Evolutionary conservation across 2,797 vertebrate species (phyloP).

Genomic region (Streptopelia turtur): DNA sequence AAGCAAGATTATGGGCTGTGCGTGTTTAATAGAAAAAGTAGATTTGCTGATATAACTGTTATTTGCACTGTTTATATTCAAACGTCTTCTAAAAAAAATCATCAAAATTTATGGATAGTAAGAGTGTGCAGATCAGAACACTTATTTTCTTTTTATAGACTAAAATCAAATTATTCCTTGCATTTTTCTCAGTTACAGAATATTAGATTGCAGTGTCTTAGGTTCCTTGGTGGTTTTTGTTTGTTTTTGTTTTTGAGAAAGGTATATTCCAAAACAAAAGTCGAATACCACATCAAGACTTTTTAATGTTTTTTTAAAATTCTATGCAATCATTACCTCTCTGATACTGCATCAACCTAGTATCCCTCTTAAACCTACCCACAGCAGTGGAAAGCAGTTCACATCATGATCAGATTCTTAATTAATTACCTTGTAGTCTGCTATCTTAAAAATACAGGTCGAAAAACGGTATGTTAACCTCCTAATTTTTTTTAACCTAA

Average conservation of each 20-base stretch:
- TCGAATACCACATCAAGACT: constrained; percentile 26
- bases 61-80: constrained; percentile 79
- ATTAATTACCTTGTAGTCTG: constrained; percentile 39
- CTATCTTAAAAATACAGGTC: constrained; percentile 54
- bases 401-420: constrained; percentile 27
- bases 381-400: neutral
- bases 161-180: constrained; percentile 71
- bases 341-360: neutral
- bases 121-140: constrained; percentile 72
- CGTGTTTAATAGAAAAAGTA: constrained; percentile 37
- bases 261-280: constrained; percentile 58
- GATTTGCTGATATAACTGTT: constrained; percentile 77
- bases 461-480: constrained; percentile 42
- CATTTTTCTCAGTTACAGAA: constrained; percentile 74
- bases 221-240: neutral
- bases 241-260: constrained; percentile 59
- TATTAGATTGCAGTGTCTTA: constrained; percentile 68
- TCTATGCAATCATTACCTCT: constrained; percentile 24
- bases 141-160: constrained; percentile 76
- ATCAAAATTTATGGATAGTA: constrained; percentile 66
- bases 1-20: constrained; percentile 4
- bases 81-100: constrained; percentile 68
- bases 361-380: neutral
- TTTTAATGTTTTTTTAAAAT: constrained; percentile 24
- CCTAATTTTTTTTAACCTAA: constrained; percentile 57